Base-by-base conservation (phyloP, 2,888 invertebrate genomes). In the Megalurothrips usitatus region DNA sequence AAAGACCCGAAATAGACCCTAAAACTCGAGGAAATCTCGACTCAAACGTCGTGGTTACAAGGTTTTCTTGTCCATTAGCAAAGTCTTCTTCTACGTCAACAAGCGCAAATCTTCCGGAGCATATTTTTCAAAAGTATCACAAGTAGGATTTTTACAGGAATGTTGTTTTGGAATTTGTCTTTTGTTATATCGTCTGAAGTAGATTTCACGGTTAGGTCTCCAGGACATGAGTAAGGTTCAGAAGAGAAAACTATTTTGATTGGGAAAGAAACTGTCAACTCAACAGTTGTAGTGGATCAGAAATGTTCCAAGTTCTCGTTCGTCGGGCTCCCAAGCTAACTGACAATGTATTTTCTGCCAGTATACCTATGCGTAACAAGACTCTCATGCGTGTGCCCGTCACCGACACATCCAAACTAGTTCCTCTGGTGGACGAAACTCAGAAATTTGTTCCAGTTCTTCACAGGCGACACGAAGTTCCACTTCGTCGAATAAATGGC, bases 341-440 rank as follows among this genome's bases (percentile, higher is more conserved):
- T 23, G 68, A 75, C 6, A 75, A 26, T 26, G 9, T 75, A 9
- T 75, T 23, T 75, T 19, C 14, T 0, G 26, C 23, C 68, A 75
- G 26, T 26, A 26, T 75, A 75, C 26, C 26, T 26, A 11, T 75
- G 26, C 58, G 58, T 19, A 10, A 10, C n/a, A 17, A 10, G 17
- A 19, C 14, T 19, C 11, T 58, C n/a, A 10, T 10, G 17, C 68
- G 68, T 26, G 9, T 10, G 10, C 23, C 23, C 12, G 26, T 26
- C 23, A 23, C 68, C 23, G 26, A 75, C 68, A 75, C 68, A 23
- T 23, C 23, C 12, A 75, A 75, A 12, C 68, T 75, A 26, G 26
- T 75, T 26, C 68, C 68, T 23, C 68, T 75, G 8, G 11, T 75
- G 68, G 68, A 75, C 23, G 68, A 75, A 75, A 75, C 68, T 75